Evolutionary conservation across 64 coral and sea anemone species (phyloP).

Genomic region (Montipora capricornis): DNA sequence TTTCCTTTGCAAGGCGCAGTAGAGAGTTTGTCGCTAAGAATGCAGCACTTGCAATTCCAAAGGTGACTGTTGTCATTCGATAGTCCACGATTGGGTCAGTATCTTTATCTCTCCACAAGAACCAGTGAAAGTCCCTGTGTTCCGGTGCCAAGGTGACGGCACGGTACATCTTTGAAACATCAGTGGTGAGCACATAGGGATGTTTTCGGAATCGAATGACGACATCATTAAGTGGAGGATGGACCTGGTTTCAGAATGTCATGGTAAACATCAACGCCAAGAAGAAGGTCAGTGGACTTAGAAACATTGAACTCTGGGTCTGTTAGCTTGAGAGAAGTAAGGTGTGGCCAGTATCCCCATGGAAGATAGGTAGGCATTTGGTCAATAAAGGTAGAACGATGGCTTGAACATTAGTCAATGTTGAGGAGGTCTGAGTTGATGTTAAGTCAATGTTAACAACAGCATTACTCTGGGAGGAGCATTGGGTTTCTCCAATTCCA

Average conservation of each 20-base stretch:
- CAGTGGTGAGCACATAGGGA: constrained; percentile 28
- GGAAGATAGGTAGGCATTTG: constrained; percentile 37
- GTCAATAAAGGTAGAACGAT: constrained; percentile 65
- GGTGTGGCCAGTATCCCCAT: constrained; percentile 42
- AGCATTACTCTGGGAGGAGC: constrained; percentile 6
- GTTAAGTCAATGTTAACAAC: constrained; percentile 29
- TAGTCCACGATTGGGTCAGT: not conserved
- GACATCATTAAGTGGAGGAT: constrained; percentile 43
- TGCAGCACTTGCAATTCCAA: not conserved
- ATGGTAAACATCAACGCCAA: not conserved
- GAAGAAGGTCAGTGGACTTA: not conserved
- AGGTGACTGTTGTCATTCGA: not conserved
- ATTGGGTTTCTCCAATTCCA: constrained; percentile 51
- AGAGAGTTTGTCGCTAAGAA: not conserved
- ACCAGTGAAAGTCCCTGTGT: constrained; percentile 34
- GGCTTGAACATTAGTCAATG: constrained; percentile 23
- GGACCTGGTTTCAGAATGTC: not conserved
- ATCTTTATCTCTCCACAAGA: not conserved
- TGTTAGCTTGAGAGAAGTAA: constrained; percentile 42
- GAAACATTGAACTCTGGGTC: constrained; percentile 55
- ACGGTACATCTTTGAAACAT: constrained; percentile 71
- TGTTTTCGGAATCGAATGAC: constrained; percentile 62
- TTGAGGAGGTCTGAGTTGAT: constrained; percentile 1
- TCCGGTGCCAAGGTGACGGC: not conserved
- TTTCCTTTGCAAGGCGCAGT: not conserved